Percentiles rank a stretch among this genome's conserved stretches.
phyloP scores from a whole-genome alignment of 2,797 vertebrate genomes.

The Phyllotis vaccarum region DNA sequence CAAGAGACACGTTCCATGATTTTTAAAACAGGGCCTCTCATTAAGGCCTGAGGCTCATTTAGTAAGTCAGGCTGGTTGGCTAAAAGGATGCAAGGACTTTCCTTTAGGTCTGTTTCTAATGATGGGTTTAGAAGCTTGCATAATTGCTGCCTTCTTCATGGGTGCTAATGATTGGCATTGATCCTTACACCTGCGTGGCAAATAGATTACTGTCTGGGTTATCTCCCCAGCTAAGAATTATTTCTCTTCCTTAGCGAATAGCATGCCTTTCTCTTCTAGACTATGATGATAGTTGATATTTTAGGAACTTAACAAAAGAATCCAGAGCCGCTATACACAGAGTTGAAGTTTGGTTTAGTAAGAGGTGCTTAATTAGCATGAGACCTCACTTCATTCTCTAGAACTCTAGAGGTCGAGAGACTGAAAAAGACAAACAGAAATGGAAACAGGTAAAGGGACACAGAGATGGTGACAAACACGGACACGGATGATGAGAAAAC shows the following conservation, averaged over 20 bases:
- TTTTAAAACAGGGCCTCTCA: not conserved
- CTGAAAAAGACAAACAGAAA: not conserved
- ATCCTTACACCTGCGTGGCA: not conserved
- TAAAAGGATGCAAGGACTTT: rapidly evolving
- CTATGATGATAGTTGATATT: not conserved
- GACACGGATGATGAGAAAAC: not conserved
- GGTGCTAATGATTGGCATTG: not conserved
- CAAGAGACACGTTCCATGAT: not conserved
- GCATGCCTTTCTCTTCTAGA: not conserved
- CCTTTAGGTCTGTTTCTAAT: not conserved
- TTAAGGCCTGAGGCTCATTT: not conserved
- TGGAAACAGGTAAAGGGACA: not conserved
- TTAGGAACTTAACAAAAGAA: not conserved
- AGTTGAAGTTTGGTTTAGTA: not conserved
- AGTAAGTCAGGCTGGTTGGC: not conserved
- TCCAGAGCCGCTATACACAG: not conserved
- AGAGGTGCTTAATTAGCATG: too few relatives aligned
- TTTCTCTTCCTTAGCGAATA: not conserved
- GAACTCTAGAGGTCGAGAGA: not conserved
- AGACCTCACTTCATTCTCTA: not conserved
- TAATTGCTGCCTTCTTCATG: not conserved
- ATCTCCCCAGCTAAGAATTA: not conserved
- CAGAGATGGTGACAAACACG: not conserved
- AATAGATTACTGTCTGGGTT: not conserved
- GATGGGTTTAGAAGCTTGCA: not conserved